phyloP scores from a whole-genome alignment of 2,797 vertebrate genomes.

The Fistularia tabacaria region DNA sequence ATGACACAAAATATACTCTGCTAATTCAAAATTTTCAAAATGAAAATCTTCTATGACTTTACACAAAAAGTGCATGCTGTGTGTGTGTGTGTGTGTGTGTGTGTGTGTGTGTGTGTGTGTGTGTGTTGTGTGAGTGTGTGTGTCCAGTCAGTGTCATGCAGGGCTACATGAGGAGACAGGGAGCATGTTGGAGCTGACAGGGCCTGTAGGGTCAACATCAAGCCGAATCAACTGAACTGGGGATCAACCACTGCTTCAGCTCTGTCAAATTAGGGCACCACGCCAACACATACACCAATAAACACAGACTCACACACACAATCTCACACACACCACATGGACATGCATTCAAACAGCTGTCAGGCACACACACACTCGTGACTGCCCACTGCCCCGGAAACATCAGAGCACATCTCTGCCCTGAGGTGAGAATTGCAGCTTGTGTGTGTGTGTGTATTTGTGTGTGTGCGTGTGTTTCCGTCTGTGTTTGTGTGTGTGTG shows the following conservation, averaged over 20 bases:
- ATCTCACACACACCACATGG: no score
- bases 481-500: constrained; percentile 39
- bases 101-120: constrained; percentile 4
- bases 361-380: constrained; percentile 67
- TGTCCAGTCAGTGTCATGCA: constrained; percentile 54
- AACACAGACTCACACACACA: constrained; percentile 37
- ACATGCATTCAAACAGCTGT: constrained; percentile 66
- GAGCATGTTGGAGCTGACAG: constrained; percentile 72
- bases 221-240: constrained; percentile 72
- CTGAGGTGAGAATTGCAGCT: constrained; percentile 66
- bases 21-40: no score
- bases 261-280: constrained; percentile 74
- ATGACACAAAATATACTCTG: no score
- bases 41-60: no score
- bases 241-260: constrained; percentile 67
- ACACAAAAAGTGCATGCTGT: neutral
- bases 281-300: constrained; percentile 59
- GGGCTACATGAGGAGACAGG: constrained; percentile 65
- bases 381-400: constrained; percentile 73
- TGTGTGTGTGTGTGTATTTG: constrained; percentile 43
- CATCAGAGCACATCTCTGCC: constrained; percentile 75
- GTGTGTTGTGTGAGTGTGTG: constrained; percentile 27
- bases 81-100: neutral
- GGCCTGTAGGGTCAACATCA: constrained; percentile 74
- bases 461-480: constrained; percentile 29